Percentiles rank a stretch among this genome's conserved stretches.
Evolutionary conservation across 2,113 vertebrate genomes (phyloP).

Genomic region (Rostratula benghalensis): DNA sequence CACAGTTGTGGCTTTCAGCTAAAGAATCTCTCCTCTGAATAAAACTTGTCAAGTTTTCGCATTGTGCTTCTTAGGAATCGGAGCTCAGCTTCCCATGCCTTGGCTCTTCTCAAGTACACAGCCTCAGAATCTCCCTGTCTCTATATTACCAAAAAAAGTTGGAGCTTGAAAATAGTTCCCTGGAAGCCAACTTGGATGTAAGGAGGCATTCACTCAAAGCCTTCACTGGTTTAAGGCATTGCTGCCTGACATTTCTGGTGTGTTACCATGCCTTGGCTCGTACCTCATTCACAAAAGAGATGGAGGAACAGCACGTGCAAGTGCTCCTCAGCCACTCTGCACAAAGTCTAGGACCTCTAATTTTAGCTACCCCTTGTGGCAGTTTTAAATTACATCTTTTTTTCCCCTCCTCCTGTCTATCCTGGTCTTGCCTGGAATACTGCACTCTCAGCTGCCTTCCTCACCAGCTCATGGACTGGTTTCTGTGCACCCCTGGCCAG

Average conservation of each 20-base stretch:
- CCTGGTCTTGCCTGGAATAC: not conserved
- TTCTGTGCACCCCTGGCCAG: not conserved
- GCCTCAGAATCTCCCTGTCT: not conserved
- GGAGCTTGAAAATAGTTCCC: not conserved
- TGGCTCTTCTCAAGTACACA: not conserved
- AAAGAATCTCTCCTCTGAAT: not conserved
- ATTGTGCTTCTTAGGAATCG: rapidly evolving
- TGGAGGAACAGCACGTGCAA: not conserved
- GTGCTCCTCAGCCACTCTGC: not conserved
- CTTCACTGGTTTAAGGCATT: not conserved
- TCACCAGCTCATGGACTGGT: not conserved
- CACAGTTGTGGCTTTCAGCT: not conserved
- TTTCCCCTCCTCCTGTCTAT: no score
- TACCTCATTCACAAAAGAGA: not conserved
- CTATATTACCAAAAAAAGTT: not conserved
- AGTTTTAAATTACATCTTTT: not conserved
- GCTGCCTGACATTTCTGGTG: not conserved
- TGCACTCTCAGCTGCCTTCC: not conserved
- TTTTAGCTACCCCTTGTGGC: not conserved
- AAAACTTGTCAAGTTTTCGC: not conserved
- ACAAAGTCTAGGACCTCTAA: not conserved
- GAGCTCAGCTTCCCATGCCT: not conserved
- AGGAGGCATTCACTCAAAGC: not conserved
- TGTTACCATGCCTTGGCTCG: not conserved
- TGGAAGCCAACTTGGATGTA: not conserved